Percentiles rank a stretch among this genome's conserved stretches.
phyloP scores from a whole-genome alignment of 2,113 vertebrate species.

The Chloropsis hardwickii region DNA sequence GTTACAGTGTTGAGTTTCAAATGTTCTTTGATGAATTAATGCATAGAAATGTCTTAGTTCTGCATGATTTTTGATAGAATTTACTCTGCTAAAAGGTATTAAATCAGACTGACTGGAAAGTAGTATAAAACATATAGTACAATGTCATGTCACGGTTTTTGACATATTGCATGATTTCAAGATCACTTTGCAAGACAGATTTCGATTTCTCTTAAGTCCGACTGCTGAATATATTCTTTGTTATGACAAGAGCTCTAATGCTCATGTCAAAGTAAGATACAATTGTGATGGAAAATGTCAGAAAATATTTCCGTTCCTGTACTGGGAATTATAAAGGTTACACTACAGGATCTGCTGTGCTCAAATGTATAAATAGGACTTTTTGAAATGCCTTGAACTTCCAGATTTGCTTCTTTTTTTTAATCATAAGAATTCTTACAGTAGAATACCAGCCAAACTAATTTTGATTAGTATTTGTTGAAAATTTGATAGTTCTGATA shows the following conservation, averaged over 20 bases:
- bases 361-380: background rate
- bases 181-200: background rate
- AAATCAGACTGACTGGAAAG: background rate
- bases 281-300: background rate
- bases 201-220: background rate
- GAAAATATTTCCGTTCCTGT: background rate
- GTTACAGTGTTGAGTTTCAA: background rate
- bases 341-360: background rate
- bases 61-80: background rate
- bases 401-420: background rate
- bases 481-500: background rate
- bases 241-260: background rate
- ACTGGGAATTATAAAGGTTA: background rate
- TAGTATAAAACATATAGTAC: background rate
- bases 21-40: background rate
- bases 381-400: background rate
- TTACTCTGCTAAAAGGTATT: background rate
- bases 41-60: background rate
- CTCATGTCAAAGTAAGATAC: background rate
- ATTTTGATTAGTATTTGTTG: background rate
- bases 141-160: background rate
- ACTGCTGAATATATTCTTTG: background rate
- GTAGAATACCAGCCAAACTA: background rate
- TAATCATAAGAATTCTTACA: background rate
- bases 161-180: background rate